phyloP scores from a whole-genome alignment of 2,888 invertebrate genomes.

The Plagodis dolabraria region DNA sequence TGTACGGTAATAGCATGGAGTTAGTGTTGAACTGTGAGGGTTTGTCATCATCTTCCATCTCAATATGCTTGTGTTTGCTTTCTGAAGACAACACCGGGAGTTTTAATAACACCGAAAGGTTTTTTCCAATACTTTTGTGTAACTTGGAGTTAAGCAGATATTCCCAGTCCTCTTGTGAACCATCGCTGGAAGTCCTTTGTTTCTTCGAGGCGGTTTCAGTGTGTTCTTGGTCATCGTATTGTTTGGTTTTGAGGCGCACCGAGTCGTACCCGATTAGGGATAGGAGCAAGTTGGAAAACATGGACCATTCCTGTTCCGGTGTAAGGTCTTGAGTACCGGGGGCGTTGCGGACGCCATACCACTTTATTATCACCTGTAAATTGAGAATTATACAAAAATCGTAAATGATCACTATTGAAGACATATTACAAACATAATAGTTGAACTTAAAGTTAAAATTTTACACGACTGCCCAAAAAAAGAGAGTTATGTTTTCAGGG shows the following conservation, averaged over 20 bases:
- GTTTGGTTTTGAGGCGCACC: conserved; percentile 78
- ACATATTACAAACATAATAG: background rate
- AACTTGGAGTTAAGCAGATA: conserved; percentile 86
- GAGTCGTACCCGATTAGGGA: conserved; percentile 90
- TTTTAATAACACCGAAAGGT: conserved; percentile 73
- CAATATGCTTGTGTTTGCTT: conserved; percentile 40
- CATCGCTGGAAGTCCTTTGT: conserved; percentile 90
- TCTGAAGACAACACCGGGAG: conserved; percentile 48
- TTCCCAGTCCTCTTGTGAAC: conserved; percentile 93
- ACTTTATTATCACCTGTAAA: conserved; percentile 87
- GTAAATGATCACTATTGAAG: too few relatives aligned
- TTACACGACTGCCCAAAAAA: too few relatives aligned
- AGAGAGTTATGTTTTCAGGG: too few relatives aligned
- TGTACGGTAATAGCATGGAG: conserved; percentile 89
- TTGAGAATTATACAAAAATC: background rate
- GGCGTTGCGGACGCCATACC: conserved; percentile 95
- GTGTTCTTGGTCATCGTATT: conserved; percentile 65
- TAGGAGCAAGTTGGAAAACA: conserved; percentile 86
- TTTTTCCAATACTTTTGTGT: conserved; percentile 77
- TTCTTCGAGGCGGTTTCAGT: conserved; percentile 86
- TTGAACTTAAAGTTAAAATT: background rate
- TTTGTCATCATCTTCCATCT: conserved; percentile 51
- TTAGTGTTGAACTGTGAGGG: conserved; percentile 84
- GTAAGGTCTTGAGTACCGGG: conserved; percentile 93
- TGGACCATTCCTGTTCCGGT: conserved; percentile 91